Evolutionary conservation across 2,113 vertebrate genomes (phyloP).

Genomic region (Rhagologus leucostigma): DNA sequence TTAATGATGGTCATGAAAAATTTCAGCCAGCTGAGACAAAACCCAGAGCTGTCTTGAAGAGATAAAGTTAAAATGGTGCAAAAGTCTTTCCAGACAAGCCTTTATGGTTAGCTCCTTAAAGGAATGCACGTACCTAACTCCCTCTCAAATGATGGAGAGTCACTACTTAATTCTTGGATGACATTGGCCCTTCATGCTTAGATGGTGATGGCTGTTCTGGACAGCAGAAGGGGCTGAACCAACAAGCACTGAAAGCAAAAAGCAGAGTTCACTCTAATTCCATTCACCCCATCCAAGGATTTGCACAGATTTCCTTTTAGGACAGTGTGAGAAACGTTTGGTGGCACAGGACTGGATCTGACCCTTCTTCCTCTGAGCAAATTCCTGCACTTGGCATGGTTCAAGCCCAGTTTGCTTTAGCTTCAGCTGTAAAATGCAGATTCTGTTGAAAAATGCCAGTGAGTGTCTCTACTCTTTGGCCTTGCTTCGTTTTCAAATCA

Average conservation of each 20-base stretch:
- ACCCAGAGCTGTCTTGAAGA: slow-evolving; percentile 50
- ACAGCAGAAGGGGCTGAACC: not conserved
- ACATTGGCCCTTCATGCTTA: not conserved
- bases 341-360: not conserved
- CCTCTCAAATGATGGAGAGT: slow-evolving; percentile 26
- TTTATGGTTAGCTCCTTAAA: slow-evolving; percentile 37
- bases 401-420: not conserved
- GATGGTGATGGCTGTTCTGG: not conserved
- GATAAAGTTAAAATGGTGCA: slow-evolving; percentile 63
- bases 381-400: not conserved
- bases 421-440: not conserved
- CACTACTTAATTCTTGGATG: slow-evolving; percentile 30
- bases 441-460: not conserved
- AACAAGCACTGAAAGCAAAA: not conserved
- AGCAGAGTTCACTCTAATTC: not conserved
- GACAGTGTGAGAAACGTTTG: not conserved
- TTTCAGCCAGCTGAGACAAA: slow-evolving; percentile 51
- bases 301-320: not conserved
- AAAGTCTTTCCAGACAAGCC: slow-evolving; percentile 38
- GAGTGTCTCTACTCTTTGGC: not conserved
- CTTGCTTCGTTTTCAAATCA: slow-evolving; percentile 50
- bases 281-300: not conserved
- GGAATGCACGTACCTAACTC: slow-evolving; percentile 51
- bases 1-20: slow-evolving; percentile 58
- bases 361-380: not conserved